Evolutionary conservation across 2,888 invertebrate genomes (phyloP).

Genomic region (Nomada fabriciana): DNA sequence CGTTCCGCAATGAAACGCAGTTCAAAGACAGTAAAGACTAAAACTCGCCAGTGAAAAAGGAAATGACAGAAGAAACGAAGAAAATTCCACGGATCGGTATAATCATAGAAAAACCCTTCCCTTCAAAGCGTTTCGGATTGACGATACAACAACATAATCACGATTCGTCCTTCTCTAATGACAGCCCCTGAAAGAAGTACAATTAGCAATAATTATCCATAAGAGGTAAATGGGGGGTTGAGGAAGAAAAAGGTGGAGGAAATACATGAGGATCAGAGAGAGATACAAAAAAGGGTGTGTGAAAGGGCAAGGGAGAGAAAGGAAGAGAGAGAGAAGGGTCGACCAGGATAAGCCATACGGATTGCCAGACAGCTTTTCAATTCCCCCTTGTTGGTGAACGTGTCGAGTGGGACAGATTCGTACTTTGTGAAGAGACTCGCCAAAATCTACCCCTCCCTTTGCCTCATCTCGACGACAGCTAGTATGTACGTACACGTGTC

Average conservation of each 20-base stretch:
- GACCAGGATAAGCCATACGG: constrained; percentile 81
- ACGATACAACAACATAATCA: background rate
- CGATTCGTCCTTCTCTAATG: background rate
- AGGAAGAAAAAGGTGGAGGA: constrained; percentile 20
- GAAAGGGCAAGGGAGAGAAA: too few species aligned
- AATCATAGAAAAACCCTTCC: background rate
- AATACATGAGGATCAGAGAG: constrained; percentile 11
- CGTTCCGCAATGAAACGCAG: too few species aligned
- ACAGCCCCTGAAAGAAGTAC: constrained; percentile 14
- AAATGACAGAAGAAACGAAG: background rate
- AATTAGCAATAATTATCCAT: constrained; percentile 59
- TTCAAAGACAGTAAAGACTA: background rate
- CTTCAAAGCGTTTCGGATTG: background rate
- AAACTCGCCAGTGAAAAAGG: background rate
- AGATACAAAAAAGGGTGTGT: constrained; percentile 8
- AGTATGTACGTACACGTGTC: constrained; percentile 53
- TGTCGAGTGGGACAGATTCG: constrained; percentile 78
- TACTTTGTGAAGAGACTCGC: constrained; percentile 65
- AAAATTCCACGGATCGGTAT: background rate
- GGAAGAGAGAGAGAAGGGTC: constrained; percentile 41
- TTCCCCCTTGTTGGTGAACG: constrained; percentile 83
- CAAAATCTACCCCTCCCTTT: constrained; percentile 44
- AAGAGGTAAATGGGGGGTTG: constrained; percentile 38
- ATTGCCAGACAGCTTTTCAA: constrained; percentile 83
- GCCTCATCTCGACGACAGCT: constrained; percentile 51